phyloP scores from a whole-genome alignment of 2,113 vertebrate genomes.

The Corythornis madagascariensis region DNA sequence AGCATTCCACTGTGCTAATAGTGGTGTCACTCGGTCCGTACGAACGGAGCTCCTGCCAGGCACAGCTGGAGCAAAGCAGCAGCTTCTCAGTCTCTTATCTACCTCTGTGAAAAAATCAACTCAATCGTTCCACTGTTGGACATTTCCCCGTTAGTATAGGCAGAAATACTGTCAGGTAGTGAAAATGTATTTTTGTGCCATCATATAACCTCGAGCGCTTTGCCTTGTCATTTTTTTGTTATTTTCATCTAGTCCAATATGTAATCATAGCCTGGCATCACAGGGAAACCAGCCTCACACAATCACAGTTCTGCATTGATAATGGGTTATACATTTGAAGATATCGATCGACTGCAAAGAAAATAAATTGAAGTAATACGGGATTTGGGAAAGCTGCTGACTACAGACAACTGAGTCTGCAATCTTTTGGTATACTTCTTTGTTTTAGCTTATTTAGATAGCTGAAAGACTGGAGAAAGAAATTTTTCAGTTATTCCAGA shows the following conservation, averaged over 20 bases:
- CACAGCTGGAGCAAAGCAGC: not conserved
- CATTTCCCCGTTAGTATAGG: not conserved
- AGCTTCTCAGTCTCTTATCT: not conserved
- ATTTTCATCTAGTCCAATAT: conserved; percentile 32
- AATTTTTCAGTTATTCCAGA: not conserved
- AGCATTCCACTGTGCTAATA: not conserved
- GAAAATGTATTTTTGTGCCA: not conserved
- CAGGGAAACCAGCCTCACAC: conserved; percentile 16
- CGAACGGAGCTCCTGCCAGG: not conserved
- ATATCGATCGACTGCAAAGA: conserved; percentile 37
- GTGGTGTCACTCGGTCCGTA: not conserved
- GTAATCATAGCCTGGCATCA: conserved; percentile 35
- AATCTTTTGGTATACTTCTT: conserved; percentile 8
- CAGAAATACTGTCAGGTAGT: not conserved
- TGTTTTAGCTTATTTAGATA: conserved; percentile 27
- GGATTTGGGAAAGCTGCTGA: conserved; percentile 56
- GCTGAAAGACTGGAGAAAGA: not conserved
- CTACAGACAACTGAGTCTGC: conserved; percentile 10
- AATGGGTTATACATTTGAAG: conserved; percentile 48
- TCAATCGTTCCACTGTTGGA: not conserved
- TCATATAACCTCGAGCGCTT: conserved; percentile 32
- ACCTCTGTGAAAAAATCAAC: conserved; percentile 3
- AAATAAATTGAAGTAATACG: conserved; percentile 55
- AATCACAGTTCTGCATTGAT: conserved; percentile 20
- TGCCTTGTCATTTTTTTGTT: conserved; percentile 12